Evolutionary conservation across 2,797 vertebrate species (phyloP).

Genomic region (Poliocrania exsul): DNA sequence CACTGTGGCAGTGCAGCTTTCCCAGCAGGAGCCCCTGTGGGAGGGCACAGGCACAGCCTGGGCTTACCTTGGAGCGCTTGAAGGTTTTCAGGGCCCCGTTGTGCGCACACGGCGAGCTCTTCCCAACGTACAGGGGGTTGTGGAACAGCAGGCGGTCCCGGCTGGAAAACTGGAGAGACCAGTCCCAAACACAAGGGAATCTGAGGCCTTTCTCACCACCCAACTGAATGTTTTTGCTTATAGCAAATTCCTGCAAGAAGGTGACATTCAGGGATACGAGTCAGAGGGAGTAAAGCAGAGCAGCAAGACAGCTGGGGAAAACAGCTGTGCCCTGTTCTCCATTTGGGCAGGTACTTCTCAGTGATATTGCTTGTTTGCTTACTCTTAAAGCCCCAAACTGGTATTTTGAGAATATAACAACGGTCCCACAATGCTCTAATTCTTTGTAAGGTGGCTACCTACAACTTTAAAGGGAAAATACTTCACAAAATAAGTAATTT

Average conservation of each 20-base stretch:
- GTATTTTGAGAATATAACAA: not conserved
- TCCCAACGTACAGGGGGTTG: constrained; percentile 93
- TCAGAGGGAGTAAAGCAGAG: not conserved
- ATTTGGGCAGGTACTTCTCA: not conserved
- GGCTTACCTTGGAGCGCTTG: constrained; percentile 87
- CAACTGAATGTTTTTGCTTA: constrained; percentile 90
- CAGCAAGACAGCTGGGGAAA: not conserved
- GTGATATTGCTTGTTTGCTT: not conserved
- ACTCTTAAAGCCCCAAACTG: not conserved
- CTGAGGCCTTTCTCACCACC: constrained; percentile 86
- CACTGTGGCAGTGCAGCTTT: not conserved
- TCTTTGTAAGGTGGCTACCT: not conserved
- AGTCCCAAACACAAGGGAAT: constrained; percentile 97
- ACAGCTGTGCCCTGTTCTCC: not conserved
- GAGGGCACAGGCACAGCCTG: not conserved
- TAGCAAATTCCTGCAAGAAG: constrained; percentile 87
- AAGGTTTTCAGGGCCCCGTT: constrained; percentile 87
- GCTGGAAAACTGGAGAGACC: constrained; percentile 90
- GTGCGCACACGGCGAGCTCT: constrained; percentile 84
- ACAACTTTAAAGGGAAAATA: not conserved
- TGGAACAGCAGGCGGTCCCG: constrained; percentile 93
- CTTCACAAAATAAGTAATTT: not conserved
- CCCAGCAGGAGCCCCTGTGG: not conserved
- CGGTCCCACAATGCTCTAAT: not conserved
- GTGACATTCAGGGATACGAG: not conserved